A percentile compares a stretch with the other conserved stretches of the same genome.
Conservation (phyloP, 2,113 vertebrate genomes). For the Zosterops borbonicus region DNA sequence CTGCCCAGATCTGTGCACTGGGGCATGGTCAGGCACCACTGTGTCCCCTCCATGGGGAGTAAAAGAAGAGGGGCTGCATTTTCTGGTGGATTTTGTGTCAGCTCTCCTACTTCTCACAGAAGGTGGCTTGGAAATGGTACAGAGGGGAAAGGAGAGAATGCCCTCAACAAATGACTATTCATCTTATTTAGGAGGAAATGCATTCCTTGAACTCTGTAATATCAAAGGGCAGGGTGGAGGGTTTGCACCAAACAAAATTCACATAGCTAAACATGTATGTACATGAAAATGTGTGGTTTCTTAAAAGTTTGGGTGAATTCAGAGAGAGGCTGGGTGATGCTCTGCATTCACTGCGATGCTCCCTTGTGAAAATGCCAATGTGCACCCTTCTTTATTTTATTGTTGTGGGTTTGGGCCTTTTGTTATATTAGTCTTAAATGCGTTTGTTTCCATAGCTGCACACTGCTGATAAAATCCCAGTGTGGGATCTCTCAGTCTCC, state of each 20-base stretch:
- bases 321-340: not conserved
- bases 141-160: not conserved
- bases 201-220: not conserved
- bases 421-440: slow-evolving; percentile 19
- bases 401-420: slow-evolving; percentile 3
- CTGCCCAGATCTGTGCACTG: not conserved
- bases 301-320: not conserved
- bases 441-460: slow-evolving; percentile 52
- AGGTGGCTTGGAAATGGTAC: not conserved
- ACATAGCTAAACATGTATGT: not conserved
- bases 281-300: not conserved
- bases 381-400: not conserved
- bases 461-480: not conserved
- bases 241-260: not conserved
- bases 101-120: not conserved
- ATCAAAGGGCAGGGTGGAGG: not conserved
- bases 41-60: not conserved
- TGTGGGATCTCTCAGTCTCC: slow-evolving; percentile 4
- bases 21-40: rapidly evolving
- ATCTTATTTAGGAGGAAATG: not conserved
- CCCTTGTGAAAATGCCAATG: not conserved
- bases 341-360: not conserved
- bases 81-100: not conserved
- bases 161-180: not conserved
- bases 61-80: not conserved